Evolutionary conservation across 2,888 invertebrate genomes (phyloP).

Genomic region (Micropterix aruncella): DNA sequence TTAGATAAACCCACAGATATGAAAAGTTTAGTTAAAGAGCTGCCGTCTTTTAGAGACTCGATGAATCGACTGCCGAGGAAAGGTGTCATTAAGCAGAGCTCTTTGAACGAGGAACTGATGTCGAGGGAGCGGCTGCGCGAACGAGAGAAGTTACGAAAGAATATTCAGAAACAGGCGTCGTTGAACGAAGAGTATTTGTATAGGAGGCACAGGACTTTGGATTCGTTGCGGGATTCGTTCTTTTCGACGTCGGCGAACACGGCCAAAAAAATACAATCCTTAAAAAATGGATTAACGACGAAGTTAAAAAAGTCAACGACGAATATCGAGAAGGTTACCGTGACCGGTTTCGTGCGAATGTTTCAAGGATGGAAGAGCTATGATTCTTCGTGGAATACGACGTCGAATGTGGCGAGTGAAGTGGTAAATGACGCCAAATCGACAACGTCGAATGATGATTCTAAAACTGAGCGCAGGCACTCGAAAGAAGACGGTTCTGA

Average conservation of each 20-base stretch:
- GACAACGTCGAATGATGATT: slow-evolving; percentile 19
- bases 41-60: slow-evolving; percentile 50
- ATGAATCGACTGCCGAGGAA: slow-evolving; percentile 29
- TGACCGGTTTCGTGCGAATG: slow-evolving; percentile 69
- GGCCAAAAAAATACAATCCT: slow-evolving; percentile 60
- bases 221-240: slow-evolving; percentile 57
- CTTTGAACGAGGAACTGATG: slow-evolving; percentile 81
- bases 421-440: slow-evolving; percentile 17
- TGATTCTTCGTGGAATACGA: slow-evolving; percentile 30
- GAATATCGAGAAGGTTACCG: slow-evolving; percentile 71
- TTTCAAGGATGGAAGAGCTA: slow-evolving; percentile 67
- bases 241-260: slow-evolving; percentile 56
- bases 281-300: slow-evolving; percentile 71
- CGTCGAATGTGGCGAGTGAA: slow-evolving; percentile 12
- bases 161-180: slow-evolving; percentile 81
- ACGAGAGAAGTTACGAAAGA: slow-evolving; percentile 66
- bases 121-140: slow-evolving; percentile 73
- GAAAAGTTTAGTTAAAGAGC: slow-evolving; percentile 46
- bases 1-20: slow-evolving; percentile 55
- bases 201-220: slow-evolving; percentile 47
- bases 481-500: slow-evolving; percentile 83
- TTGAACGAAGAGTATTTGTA: slow-evolving; percentile 77
- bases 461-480: slow-evolving; percentile 51
- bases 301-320: slow-evolving; percentile 73
- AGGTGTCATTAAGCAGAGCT: slow-evolving; percentile 67